Evolutionary conservation across 2,797 vertebrate species (phyloP).

Genomic region (Pantherophis alleghaniensis): DNA sequence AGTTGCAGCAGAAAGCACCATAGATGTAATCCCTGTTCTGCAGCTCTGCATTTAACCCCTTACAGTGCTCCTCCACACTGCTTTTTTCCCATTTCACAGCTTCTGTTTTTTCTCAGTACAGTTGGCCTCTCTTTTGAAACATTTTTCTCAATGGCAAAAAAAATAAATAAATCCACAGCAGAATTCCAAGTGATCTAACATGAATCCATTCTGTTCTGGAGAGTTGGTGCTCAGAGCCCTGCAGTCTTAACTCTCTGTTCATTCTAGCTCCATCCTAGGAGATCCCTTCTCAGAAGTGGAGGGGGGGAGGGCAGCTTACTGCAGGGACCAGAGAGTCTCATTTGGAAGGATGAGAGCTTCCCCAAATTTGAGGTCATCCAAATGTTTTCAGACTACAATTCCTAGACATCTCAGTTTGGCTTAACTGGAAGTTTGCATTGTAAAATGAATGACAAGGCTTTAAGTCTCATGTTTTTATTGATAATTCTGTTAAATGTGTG

Average conservation of each 20-base stretch:
- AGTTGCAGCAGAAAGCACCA: not conserved
- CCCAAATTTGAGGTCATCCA: not conserved
- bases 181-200: not conserved
- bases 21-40: not conserved
- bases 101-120: not conserved
- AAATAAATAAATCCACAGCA: not conserved
- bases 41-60: not conserved
- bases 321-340: not conserved
- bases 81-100: not conserved
- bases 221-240: not conserved
- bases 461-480: not conserved
- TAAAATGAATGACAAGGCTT: not conserved
- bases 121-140: not conserved
- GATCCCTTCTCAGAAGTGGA: not conserved
- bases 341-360: not conserved
- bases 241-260: not conserved
- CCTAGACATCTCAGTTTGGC: not conserved
- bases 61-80: not conserved
- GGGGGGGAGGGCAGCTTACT: accelerated
- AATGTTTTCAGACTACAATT: not conserved
- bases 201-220: not conserved
- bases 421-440: not conserved
- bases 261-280: too few relatives aligned
- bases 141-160: not conserved
- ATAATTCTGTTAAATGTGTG: not conserved